Conservation (phyloP, 1,140 invertebrate species). For the Drosophila rufa region DNA sequence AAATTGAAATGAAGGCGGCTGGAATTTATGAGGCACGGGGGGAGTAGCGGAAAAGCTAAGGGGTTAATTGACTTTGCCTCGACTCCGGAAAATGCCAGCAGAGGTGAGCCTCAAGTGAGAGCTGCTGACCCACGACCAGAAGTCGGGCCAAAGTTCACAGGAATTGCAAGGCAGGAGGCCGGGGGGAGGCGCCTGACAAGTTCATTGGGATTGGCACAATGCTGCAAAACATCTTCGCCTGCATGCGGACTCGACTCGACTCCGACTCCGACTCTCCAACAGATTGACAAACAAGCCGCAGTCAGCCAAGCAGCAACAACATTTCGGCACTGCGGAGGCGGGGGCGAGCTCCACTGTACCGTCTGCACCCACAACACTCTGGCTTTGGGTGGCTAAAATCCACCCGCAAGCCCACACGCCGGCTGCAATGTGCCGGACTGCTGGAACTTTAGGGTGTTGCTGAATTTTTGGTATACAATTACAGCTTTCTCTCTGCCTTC, state of each 20-base stretch:
- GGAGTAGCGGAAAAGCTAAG: slow-evolving; percentile 3
- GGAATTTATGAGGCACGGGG: slow-evolving; percentile 40
- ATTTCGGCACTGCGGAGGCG: slow-evolving; percentile 17
- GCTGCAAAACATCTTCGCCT: slow-evolving; percentile 54
- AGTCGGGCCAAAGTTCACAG: slow-evolving; percentile 43
- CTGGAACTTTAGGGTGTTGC: slow-evolving; percentile 18
- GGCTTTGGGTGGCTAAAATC: slow-evolving; percentile 2
- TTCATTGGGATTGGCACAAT: slow-evolving; percentile 67
- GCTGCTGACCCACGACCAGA: slow-evolving; percentile 26
- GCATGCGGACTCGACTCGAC: slow-evolving; percentile 44
- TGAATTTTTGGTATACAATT: slow-evolving; percentile 15
- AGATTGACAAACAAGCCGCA: slow-evolving; percentile 82
- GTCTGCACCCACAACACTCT: slow-evolving; percentile 26
- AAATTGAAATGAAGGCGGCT: slow-evolving; percentile 75
- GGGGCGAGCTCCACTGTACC: slow-evolving; percentile 48
- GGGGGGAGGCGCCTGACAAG: slow-evolving; percentile 41
- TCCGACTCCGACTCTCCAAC: slow-evolving; percentile 48
- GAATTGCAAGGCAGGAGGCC: not conserved
- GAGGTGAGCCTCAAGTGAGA: slow-evolving; percentile 16
- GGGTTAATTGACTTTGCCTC: slow-evolving; percentile 71
- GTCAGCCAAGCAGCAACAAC: slow-evolving; percentile 75
- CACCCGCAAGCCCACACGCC: not conserved
- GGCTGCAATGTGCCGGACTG: not conserved
- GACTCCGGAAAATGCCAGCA: slow-evolving; percentile 29
- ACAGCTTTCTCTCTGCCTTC: slow-evolving; percentile 5